Evolutionary conservation across 2,888 invertebrate species (phyloP).

Genomic region (Noctua janthe): DNA sequence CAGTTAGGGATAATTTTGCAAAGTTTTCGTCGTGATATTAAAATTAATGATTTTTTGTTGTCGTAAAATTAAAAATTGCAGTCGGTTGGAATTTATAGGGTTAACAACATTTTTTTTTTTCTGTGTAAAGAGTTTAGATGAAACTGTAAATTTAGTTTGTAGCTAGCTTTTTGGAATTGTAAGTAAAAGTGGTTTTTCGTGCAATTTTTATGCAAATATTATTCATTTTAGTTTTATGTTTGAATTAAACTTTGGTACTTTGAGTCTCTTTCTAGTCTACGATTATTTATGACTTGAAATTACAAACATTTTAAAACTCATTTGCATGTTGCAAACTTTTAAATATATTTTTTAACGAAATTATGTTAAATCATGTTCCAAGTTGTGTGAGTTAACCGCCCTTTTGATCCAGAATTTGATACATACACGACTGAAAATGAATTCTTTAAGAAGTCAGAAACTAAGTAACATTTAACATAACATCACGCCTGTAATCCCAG

Average conservation of each 20-base stretch:
- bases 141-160: constrained; percentile 7
- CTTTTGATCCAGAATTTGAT: background rate
- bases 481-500: no score
- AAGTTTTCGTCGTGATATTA: constrained; percentile 59
- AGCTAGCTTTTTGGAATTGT: background rate
- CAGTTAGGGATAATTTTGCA: constrained; percentile 56
- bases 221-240: constrained; percentile 49
- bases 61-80: constrained; percentile 35
- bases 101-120: background rate
- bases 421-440: background rate
- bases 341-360: background rate
- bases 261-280: constrained; percentile 18
- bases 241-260: constrained; percentile 41
- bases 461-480: no score
- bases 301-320: constrained; percentile 27
- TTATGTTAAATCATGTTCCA: background rate
- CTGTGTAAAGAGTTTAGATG: background rate
- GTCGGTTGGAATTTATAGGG: constrained; percentile 13
- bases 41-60: constrained; percentile 60
- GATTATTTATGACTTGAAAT: constrained; percentile 41
- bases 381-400: background rate
- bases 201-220: constrained; percentile 37
- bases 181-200: constrained; percentile 3
- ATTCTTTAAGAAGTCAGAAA: background rate
- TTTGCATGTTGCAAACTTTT: constrained; percentile 39